These are phyloP conservation scores for Drosophila diplacantha DNA, from an alignment of 2,888 invertebrate species.

Conservation along the genomic window DNA sequence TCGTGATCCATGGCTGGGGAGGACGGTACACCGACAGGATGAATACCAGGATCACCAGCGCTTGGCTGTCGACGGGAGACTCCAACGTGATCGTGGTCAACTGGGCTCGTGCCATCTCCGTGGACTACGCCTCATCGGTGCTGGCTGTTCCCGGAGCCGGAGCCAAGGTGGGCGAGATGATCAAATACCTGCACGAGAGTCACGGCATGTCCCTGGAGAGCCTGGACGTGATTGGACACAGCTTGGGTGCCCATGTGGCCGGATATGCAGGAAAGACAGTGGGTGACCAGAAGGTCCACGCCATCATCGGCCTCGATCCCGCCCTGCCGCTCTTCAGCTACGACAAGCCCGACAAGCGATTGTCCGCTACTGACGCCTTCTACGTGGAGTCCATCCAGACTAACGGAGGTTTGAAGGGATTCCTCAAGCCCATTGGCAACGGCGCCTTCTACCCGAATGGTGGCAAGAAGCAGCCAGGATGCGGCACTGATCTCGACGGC, in stretches of 20 bases:
- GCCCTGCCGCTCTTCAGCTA: constrained; percentile 73
- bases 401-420: constrained; percentile 66
- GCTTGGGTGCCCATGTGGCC: constrained; percentile 81
- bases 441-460: constrained; percentile 79
- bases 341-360: constrained; percentile 61
- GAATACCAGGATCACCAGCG: constrained; percentile 71
- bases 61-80: constrained; percentile 80
- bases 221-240: constrained; percentile 80
- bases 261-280: constrained; percentile 81
- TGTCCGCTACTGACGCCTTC: constrained; percentile 24
- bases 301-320: constrained; percentile 79
- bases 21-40: constrained; percentile 79
- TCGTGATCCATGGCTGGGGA: constrained; percentile 79
- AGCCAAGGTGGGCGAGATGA: constrained; percentile 63
- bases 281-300: constrained; percentile 79
- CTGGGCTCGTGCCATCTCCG: constrained; percentile 80
- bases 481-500: constrained; percentile 75
- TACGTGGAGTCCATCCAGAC: constrained; percentile 74
- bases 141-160: constrained; percentile 74
- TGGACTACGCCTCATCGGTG: constrained; percentile 80
- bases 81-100: constrained; percentile 82
- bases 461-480: constrained; percentile 79
- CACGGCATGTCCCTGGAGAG: constrained; percentile 78
- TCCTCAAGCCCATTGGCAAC: constrained; percentile 72
- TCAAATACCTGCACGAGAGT: constrained; percentile 77